Evolutionary conservation across 2,888 invertebrate species (phyloP).

Genomic region (Cantharis flavilabris): DNA sequence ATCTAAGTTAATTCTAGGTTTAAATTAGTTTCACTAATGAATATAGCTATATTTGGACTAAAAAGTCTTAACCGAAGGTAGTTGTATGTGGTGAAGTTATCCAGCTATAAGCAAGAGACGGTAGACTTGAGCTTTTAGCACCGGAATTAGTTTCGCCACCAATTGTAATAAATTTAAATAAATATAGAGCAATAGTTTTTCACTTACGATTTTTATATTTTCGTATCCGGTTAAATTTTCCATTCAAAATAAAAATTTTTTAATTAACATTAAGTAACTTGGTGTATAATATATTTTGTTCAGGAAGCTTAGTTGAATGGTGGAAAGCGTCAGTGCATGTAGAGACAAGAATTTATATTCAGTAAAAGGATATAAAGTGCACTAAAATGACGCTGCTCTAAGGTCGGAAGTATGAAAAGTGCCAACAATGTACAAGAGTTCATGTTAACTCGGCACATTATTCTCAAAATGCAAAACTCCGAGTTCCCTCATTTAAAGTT

Average conservation of each 20-base stretch:
- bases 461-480: constrained; percentile 7
- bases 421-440: constrained; percentile 12
- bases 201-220: too few relatives aligned
- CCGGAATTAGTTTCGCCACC: not conserved
- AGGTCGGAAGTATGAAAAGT: constrained; percentile 13
- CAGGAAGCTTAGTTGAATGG: constrained; percentile 2
- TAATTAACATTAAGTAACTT: not conserved
- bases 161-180: not conserved
- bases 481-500: constrained; percentile 6
- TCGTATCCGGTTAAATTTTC: too few relatives aligned
- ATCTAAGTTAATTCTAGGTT: constrained; percentile 37
- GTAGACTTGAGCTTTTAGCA: not conserved
- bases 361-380: constrained; percentile 11
- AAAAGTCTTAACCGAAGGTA: constrained; percentile 35
- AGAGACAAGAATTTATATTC: constrained; percentile 9
- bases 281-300: not conserved
- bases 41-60: constrained; percentile 36
- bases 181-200: too few relatives aligned
- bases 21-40: constrained; percentile 43
- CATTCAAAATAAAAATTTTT: not conserved
- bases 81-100: not conserved
- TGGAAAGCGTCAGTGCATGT: constrained; percentile 12
- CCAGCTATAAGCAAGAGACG: not conserved
- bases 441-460: constrained; percentile 17
- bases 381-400: constrained; percentile 12